Evolutionary conservation across 2,888 invertebrate species (phyloP), one percentile per base, ranked within the genome.

Genomic region (Apocheima hispidaria): DNA sequence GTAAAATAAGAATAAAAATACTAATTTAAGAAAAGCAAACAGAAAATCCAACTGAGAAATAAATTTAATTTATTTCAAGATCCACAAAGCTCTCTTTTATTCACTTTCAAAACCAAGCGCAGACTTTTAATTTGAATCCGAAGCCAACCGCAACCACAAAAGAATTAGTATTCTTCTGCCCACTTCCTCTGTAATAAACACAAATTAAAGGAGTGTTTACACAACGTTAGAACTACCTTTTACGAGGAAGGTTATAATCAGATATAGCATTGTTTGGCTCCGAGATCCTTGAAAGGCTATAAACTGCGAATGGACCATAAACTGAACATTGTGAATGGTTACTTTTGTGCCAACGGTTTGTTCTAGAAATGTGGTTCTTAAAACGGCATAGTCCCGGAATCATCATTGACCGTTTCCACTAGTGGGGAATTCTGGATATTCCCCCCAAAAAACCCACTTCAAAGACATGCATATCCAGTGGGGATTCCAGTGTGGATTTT

Each of bases 311-410:
- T 63, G 67, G 68, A 57, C 67, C 67, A 71, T 74, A 77, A 77
- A 77, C 73, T 71, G 63, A 70, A 77, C 75, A 78, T 82, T 78
- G 75, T 75, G 71, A 72, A 75, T 74, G 74, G 74, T 66, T 65
- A 65, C 50, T 54, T 56, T 52, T 20, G 18, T 46, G 28, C 5
- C 16, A n/a, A 44, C 16, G 16, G 7, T 12, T 18, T 7, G 21
- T 41, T 30, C 4, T 21, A 4, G 5, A 40, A 21, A 43, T 43
- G 23, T n/a, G 1, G n/a, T n/a, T 21, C 2, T 23, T 23, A 20
- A 16, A 6, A 16, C n/a, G n/a, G n/a, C n/a, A n/a, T n/a, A n/a
- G n/a, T n/a, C n/a, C n/a, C n/a, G n/a, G n/a, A n/a, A n/a, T n/a
- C n/a, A n/a, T n/a, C n/a, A n/a, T n/a, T n/a, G n/a, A n/a, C n/a